Conservation (phyloP, 1,140 invertebrate species). For the Pemphigus obesinymphae region DNA sequence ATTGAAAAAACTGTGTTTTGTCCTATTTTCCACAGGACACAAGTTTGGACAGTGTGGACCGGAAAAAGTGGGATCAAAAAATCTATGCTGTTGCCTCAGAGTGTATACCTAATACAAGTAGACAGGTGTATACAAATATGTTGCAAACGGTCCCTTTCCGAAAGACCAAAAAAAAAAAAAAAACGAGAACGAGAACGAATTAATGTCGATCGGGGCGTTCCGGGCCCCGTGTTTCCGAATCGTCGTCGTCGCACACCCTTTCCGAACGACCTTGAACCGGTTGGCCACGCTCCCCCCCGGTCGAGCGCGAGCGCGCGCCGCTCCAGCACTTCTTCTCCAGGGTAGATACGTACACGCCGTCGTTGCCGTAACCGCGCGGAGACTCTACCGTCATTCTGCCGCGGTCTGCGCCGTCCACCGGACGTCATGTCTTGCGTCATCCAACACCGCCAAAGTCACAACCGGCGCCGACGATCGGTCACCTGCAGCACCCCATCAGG, state of each 20-base stretch:
- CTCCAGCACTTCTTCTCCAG: too few species aligned
- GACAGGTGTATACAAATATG: too few species aligned
- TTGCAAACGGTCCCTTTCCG: not conserved
- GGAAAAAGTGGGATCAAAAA: too few species aligned
- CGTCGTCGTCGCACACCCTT: not conserved
- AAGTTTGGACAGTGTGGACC: too few species aligned
- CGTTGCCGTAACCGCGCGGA: not conserved
- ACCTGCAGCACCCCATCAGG: not conserved
- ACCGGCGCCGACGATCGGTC: not conserved
- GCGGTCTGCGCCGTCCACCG: not conserved
- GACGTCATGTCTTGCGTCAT: not conserved
- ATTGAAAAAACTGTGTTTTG: too few species aligned
- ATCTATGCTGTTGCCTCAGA: too few species aligned
- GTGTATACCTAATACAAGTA: too few species aligned
- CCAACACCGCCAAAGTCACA: not conserved
- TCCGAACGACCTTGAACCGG: constrained; percentile 5
- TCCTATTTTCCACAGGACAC: too few species aligned
- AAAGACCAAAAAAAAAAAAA: not conserved
- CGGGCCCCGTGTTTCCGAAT: not conserved
- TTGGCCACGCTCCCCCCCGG: not conserved
- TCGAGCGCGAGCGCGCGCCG: not conserved
- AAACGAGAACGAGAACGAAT: too few species aligned
- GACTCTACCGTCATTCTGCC: not conserved
- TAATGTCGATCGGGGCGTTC: not conserved
- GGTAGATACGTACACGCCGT: too few species aligned